These are phyloP conservation scores for Apteryx mantelli DNA, from an alignment of 2,113 vertebrate species.

Conservation along the genomic window DNA sequence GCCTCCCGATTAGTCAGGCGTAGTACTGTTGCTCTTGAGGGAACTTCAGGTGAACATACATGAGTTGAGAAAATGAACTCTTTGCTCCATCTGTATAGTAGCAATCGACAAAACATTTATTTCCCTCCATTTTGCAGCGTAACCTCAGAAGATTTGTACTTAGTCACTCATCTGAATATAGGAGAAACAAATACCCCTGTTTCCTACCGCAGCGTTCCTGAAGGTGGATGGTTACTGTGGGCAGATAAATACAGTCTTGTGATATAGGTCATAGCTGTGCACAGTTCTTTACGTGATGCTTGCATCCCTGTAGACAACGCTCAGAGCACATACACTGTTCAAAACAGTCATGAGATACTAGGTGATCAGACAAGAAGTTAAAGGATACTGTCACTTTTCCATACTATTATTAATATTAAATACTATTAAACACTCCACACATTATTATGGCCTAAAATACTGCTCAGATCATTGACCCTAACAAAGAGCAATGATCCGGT, in stretches of 20 bases:
- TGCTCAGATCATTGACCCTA: rapidly evolving
- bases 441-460: too few species aligned
- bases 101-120: not conserved
- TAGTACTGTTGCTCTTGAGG: not conserved
- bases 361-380: not conserved
- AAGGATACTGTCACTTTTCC: not conserved
- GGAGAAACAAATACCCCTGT: not conserved
- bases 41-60: not conserved
- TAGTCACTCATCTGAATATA: not conserved
- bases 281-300: not conserved
- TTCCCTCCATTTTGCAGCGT: rapidly evolving
- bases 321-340: rapidly evolving
- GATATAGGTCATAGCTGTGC: rapidly evolving
- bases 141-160: not conserved
- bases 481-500: too few species aligned
- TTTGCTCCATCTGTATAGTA: not conserved
- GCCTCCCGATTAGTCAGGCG: not conserved
- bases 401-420: not conserved
- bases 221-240: rapidly evolving
- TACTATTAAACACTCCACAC: not conserved
- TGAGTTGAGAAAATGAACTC: not conserved
- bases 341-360: rapidly evolving
- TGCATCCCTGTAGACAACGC: rapidly evolving
- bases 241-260: not conserved
- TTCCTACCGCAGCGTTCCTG: rapidly evolving